Conservation (phyloP, 1,140 invertebrate genomes). For the Fopius arisanus region DNA sequence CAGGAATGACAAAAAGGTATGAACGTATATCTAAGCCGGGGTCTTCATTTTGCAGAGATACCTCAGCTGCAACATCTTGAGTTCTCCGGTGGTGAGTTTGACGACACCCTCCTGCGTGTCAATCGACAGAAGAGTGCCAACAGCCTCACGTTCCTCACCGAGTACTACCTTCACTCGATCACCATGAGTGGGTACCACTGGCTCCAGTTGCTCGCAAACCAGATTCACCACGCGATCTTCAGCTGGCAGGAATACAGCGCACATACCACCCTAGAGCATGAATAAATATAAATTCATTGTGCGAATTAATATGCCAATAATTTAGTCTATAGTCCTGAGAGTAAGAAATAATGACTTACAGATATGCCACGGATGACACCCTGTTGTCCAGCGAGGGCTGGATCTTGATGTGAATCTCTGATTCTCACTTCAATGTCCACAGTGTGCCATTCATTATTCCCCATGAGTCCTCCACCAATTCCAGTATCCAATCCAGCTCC, state of each 20-base stretch:
- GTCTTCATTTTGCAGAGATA: conserved; percentile 74
- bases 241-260: conserved; percentile 84
- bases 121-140: conserved; percentile 86
- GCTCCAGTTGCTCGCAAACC: conserved; percentile 85
- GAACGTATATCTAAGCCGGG: neutral
- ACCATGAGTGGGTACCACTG: conserved; percentile 82
- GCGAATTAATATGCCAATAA: conserved; percentile 5
- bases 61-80: conserved; percentile 78
- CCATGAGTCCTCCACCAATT: conserved; percentile 43
- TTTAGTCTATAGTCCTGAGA: neutral
- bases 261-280: conserved; percentile 77
- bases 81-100: conserved; percentile 72
- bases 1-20: neutral
- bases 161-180: conserved; percentile 92
- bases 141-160: conserved; percentile 89
- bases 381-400: conserved; percentile 83
- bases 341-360: conserved; percentile 59
- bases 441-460: conserved; percentile 85
- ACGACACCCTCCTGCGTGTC: conserved; percentile 86
- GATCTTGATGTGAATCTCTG: conserved; percentile 82
- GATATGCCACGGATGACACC: conserved; percentile 89
- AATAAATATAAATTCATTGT: neutral
- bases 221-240: conserved; percentile 89
- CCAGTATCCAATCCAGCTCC: conserved; percentile 73
- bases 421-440: conserved; percentile 90